These are phyloP conservation scores for Drosophila glabriapex DNA, from an alignment of 2,888 invertebrate genomes.

Conservation along the genomic window DNA sequence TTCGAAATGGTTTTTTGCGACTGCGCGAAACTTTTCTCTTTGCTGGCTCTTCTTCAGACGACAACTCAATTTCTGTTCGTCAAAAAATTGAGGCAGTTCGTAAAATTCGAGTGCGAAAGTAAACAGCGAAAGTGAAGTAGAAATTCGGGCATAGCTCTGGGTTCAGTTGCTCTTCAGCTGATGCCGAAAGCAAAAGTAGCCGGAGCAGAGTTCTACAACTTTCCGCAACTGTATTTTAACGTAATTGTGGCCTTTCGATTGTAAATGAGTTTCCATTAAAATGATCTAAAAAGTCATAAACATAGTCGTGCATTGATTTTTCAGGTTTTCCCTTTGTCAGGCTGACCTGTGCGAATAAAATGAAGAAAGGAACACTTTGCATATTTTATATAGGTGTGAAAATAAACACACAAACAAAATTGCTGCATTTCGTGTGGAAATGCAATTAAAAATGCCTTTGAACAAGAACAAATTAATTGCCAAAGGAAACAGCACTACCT, in stretches of 20 bases:
- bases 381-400: constrained; percentile 69
- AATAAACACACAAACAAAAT: constrained; percentile 56
- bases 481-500: constrained; percentile 51
- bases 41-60: constrained; percentile 3
- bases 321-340: constrained; percentile 9
- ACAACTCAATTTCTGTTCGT: constrained; percentile 36
- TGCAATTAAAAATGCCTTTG: constrained; percentile 75
- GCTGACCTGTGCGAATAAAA: constrained; percentile 39
- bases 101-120: constrained; percentile 50
- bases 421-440: constrained; percentile 74
- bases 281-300: constrained; percentile 55
- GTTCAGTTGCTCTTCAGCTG: constrained; percentile 69
- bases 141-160: not conserved
- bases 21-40: constrained; percentile 29
- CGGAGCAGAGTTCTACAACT: not conserved
- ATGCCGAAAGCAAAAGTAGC: constrained; percentile 60
- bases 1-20: constrained; percentile 35
- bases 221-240: constrained; percentile 9
- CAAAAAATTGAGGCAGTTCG: not conserved
- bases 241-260: constrained; percentile 19
- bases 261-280: constrained; percentile 47
- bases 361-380: constrained; percentile 38
- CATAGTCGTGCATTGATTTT: constrained; percentile 38
- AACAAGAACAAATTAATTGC: constrained; percentile 72
- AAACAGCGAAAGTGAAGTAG: constrained; percentile 49